A percentile compares a stretch with the other conserved stretches of the same genome.
Conservation (phyloP, 1,140 invertebrate genomes). For the Prorops nasuta region DNA sequence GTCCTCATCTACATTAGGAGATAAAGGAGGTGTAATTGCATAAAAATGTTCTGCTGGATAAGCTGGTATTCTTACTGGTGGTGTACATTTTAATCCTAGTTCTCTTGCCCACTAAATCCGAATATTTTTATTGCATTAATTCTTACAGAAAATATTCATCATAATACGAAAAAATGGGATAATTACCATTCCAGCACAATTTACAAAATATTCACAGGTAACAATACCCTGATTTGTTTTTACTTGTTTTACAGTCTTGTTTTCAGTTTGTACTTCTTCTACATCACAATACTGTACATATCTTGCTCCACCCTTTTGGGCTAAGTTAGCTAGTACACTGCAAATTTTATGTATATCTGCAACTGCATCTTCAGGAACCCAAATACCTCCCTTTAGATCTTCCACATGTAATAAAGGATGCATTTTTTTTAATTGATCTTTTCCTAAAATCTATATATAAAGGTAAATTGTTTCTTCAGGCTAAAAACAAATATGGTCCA, state of each 20-base stretch:
- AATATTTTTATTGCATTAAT: too few relatives aligned
- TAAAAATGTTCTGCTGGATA: slow-evolving; percentile 74
- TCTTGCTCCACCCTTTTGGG: slow-evolving; percentile 61
- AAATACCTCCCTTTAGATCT: slow-evolving; percentile 71
- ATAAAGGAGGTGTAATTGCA: slow-evolving; percentile 60
- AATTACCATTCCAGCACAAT: slow-evolving; percentile 70
- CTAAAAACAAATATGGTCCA: slow-evolving; percentile 1
- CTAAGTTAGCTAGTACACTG: slow-evolving; percentile 60
- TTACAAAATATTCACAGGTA: slow-evolving; percentile 71
- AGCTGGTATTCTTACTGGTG: slow-evolving; percentile 67
- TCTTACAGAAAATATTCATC: neutral
- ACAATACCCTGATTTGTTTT: slow-evolving; percentile 63
- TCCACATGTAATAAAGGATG: slow-evolving; percentile 67
- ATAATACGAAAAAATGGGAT: neutral
- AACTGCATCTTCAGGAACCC: slow-evolving; percentile 73
- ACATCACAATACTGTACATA: slow-evolving; percentile 65
- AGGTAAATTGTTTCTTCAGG: neutral
- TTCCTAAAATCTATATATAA: slow-evolving; percentile 40
- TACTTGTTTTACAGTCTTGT: slow-evolving; percentile 61
- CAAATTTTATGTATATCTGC: slow-evolving; percentile 66
- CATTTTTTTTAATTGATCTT: slow-evolving; percentile 49
- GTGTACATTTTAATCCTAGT: slow-evolving; percentile 63
- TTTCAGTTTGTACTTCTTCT: slow-evolving; percentile 61
- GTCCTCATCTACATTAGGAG: slow-evolving; percentile 30
- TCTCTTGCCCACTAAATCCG: slow-evolving; percentile 65